Percentiles rank a stretch among this genome's conserved stretches.
phyloP scores from a whole-genome alignment of 2,113 vertebrate species.

The Channa maculata region DNA sequence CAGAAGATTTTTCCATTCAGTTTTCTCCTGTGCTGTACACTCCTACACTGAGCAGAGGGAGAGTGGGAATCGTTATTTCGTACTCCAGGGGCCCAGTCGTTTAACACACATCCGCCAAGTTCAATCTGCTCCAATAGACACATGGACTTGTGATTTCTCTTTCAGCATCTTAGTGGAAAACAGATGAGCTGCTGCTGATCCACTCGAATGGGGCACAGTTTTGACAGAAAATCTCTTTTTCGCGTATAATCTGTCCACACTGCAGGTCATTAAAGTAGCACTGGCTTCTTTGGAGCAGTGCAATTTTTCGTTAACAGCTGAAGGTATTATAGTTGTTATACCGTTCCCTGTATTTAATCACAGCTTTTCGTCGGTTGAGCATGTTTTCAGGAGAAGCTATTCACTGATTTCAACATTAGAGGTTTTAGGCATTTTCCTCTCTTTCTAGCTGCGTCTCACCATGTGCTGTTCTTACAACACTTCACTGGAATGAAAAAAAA shows the following conservation, averaged over 20 bases:
- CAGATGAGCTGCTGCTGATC: slow-evolving; percentile 65
- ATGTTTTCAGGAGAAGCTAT: slow-evolving; percentile 12
- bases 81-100: slow-evolving; percentile 52
- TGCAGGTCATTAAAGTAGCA: slow-evolving; percentile 63
- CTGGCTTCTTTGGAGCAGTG: background rate
- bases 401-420: slow-evolving; percentile 20
- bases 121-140: slow-evolving; percentile 57
- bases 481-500: slow-evolving; percentile 31
- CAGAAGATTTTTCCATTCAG: slow-evolving; percentile 68
- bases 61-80: slow-evolving; percentile 69
- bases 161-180: slow-evolving; percentile 64
- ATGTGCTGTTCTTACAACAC: slow-evolving; percentile 2
- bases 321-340: slow-evolving; percentile 31
- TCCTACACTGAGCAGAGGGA: slow-evolving; percentile 45
- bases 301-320: slow-evolving; percentile 47
- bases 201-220: slow-evolving; percentile 9
- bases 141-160: slow-evolving; percentile 58
- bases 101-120: slow-evolving; percentile 68
- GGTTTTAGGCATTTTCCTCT: background rate
- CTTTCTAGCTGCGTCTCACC: background rate
- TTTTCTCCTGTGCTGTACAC: slow-evolving; percentile 29
- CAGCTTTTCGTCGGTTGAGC: slow-evolving; percentile 33
- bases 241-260: slow-evolving; percentile 60
- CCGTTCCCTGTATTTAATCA: slow-evolving; percentile 28
- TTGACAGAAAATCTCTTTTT: slow-evolving; percentile 47